Base-by-base conservation (phyloP, 2,888 invertebrate genomes). In the Aporophyla nigra region DNA sequence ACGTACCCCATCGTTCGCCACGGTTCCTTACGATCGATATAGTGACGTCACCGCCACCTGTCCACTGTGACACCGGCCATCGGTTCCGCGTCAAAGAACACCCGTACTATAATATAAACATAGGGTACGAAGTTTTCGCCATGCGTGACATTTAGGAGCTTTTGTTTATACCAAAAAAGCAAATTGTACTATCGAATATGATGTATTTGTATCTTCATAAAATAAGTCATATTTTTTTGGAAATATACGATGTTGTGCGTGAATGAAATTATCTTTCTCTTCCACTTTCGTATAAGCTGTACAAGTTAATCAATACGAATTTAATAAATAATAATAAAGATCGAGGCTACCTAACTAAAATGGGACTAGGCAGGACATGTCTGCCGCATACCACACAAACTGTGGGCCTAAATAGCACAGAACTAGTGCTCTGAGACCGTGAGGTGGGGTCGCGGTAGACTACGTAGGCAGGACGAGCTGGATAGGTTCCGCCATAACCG, bases 31-130 rank as follows among this genome's bases (percentile, higher is more conserved):
- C 43, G 51, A 83, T 81, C 80, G 79, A 83, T 72, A 43, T 10
- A 6, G 9, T 74, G 84, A 82, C 80, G 71, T 82, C 84, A 84
- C 40, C 9, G 49, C 40, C 74, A 84, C 84, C 70, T 79, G 80
- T 33, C 67, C 67, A 65, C 69, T 68, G 40, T 53, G 40, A 59
- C 70, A 71, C 40, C 71, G 43, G 72, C 53, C 56, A 40, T 21
- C 27, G 61, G 71, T 83, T 80, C 84, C 71, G 56, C 71, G 27
- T 54, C 69, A 70, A 43, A 62, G 61, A 49, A 21, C 78, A 40
- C 56, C n/a, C 53, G 43, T 74, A 69, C 54, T 54, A 65, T 71
- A 67, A 54, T 54, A 65, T 71, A 67, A 54, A 54, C 12, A 51
- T 71, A 14, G 49, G 56, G 76, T 51, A 33, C n/a, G n/a, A 33